Evolutionary conservation across 2,797 vertebrate species (phyloP).

Genomic region (Chaenodraco wilsoni): DNA sequence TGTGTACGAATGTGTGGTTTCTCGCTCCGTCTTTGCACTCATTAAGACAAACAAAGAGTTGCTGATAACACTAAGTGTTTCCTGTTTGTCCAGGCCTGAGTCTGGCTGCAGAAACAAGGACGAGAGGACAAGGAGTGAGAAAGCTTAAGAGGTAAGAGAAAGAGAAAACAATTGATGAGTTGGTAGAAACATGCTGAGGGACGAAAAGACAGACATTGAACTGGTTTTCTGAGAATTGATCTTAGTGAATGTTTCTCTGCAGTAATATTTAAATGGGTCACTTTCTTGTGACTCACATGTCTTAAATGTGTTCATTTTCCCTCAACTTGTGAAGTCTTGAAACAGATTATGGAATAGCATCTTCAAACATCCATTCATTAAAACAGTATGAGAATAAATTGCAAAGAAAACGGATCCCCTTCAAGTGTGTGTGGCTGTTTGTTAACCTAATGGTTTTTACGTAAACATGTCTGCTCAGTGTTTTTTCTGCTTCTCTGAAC

Average conservation of each 20-base stretch:
- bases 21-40: slow-evolving; percentile 61
- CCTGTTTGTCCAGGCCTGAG: slow-evolving; percentile 75
- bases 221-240: not conserved
- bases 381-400: slow-evolving; percentile 16
- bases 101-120: slow-evolving; percentile 31
- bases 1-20: slow-evolving; percentile 58
- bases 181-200: slow-evolving; percentile 3
- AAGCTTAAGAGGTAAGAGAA: slow-evolving; percentile 3
- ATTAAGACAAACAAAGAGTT: slow-evolving; percentile 67
- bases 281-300: not conserved
- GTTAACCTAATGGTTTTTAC: slow-evolving; percentile 35
- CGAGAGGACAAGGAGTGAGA: slow-evolving; percentile 20
- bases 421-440: slow-evolving; percentile 33
- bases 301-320: slow-evolving; percentile 15
- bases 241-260: slow-evolving; percentile 5
- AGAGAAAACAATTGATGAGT: slow-evolving; percentile 12
- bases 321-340: slow-evolving; percentile 10
- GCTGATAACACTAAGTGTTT: slow-evolving; percentile 80
- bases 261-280: not conserved
- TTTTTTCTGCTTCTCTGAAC: slow-evolving; percentile 48
- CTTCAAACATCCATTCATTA: slow-evolving; percentile 25
- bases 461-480: slow-evolving; percentile 35
- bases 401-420: slow-evolving; percentile 44
- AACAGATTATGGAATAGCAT: slow-evolving; percentile 14
- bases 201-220: slow-evolving; percentile 3